Conservation (phyloP, 2,113 vertebrate species). For the Stomatorhinus ivindoensis region DNA sequence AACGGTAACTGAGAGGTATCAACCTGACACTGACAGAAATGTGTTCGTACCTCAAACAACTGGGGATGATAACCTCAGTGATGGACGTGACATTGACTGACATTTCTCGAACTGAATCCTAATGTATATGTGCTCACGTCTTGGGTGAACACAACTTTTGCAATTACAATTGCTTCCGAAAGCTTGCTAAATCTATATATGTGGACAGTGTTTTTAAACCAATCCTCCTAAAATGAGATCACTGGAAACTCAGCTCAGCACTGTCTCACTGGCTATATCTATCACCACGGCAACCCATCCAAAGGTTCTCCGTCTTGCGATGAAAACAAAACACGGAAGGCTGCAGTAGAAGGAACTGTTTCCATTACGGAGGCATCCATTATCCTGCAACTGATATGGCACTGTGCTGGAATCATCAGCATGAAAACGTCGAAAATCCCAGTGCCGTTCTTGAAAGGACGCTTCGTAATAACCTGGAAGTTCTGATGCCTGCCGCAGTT, state of each 20-base stretch:
- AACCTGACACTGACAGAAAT: background rate
- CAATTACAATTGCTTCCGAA: background rate
- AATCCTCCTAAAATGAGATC: background rate
- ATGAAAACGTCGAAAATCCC: constrained; percentile 43
- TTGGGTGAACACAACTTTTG: background rate
- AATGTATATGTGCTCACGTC: background rate
- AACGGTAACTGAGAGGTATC: background rate
- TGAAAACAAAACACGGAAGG: constrained; percentile 29
- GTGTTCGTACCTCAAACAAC: background rate
- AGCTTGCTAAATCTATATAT: background rate
- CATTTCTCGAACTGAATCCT: background rate
- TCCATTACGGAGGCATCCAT: constrained; percentile 29
- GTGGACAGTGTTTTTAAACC: background rate
- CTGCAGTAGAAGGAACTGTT: constrained; percentile 28
- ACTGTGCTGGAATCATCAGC: constrained; percentile 35
- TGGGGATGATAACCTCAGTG: background rate
- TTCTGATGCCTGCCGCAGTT: constrained; percentile 54
- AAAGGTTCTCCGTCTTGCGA: constrained; percentile 18
- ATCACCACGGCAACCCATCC: constrained; percentile 4
- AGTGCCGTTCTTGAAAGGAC: constrained; percentile 43
- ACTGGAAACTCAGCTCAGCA: background rate
- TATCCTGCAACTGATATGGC: constrained; percentile 38
- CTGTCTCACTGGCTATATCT: constrained; percentile 1
- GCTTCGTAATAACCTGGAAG: constrained; percentile 39
- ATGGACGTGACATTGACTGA: background rate